Conservation (phyloP, 2,888 invertebrate species). For the Lithophane semibrunnea region DNA sequence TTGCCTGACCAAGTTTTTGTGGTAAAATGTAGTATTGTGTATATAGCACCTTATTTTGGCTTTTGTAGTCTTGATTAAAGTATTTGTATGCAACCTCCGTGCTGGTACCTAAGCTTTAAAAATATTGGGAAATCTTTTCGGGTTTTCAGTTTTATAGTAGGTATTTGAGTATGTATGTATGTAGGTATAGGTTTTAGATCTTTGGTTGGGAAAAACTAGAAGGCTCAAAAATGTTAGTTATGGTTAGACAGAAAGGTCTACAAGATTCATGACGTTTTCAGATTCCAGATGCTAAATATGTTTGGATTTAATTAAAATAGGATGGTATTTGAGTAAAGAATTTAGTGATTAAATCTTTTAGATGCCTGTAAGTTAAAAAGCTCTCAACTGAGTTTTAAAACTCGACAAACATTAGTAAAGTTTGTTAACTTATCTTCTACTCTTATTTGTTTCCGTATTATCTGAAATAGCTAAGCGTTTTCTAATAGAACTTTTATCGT, state of each 20-base stretch:
- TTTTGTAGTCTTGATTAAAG: conserved; percentile 41
- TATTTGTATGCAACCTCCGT: conserved; percentile 46
- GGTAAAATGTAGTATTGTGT: conserved; percentile 43
- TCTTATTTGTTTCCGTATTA: conserved; percentile 46
- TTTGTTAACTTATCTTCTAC: conserved; percentile 31
- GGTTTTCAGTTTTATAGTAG: conserved; percentile 5
- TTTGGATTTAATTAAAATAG: background rate
- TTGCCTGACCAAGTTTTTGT: conserved; percentile 47
- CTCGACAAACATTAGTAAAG: conserved; percentile 18
- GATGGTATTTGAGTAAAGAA: conserved; percentile 6
- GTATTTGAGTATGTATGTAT: conserved; percentile 2
- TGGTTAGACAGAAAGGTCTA: background rate
- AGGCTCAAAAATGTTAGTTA: background rate
- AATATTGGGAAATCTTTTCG: conserved; percentile 34
- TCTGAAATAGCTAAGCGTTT: conserved; percentile 52
- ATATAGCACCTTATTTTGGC: conserved; percentile 46
- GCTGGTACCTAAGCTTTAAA: conserved; percentile 4
- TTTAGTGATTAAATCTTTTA: conserved; percentile 13
- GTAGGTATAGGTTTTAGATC: background rate
- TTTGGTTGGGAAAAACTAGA: background rate
- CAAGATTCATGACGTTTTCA: background rate
- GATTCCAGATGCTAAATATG: background rate
- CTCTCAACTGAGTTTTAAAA: conserved; percentile 10
- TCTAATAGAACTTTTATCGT: conserved; percentile 58
- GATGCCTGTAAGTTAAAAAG: conserved; percentile 10